These are phyloP conservation scores for Stenotaenia linearis DNA, from an alignment of 2,888 invertebrate species.

Conservation along the genomic window DNA sequence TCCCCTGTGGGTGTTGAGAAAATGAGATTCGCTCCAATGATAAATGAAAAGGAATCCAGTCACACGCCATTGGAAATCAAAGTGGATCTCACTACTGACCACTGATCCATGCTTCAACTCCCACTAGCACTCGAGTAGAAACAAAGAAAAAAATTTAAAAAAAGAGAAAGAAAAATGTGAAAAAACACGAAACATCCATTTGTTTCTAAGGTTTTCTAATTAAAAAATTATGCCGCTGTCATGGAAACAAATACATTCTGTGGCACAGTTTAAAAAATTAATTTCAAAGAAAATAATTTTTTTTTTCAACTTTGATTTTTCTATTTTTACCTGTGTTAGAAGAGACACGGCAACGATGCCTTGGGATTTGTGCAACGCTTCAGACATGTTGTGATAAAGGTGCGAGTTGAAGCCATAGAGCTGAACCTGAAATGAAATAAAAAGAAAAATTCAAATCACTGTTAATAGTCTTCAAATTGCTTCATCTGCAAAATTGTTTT, in stretches of 20 bases:
- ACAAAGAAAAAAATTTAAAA: not conserved
- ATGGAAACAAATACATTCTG: not conserved
- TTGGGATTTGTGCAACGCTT: conserved; percentile 93
- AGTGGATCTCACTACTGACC: not conserved
- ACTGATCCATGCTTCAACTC: not conserved
- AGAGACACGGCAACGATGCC: conserved; percentile 91
- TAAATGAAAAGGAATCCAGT: not conserved
- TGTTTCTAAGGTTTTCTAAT: not conserved
- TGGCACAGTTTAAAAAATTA: not conserved
- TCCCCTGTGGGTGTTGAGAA: not conserved
- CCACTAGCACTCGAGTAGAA: not conserved
- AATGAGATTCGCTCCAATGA: not conserved
- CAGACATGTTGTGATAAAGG: conserved; percentile 91
- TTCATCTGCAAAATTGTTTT: too few relatives aligned
- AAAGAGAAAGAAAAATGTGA: not conserved
- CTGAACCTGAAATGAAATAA: conserved; percentile 68
- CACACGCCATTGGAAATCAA: not conserved
- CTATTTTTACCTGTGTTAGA: conserved; percentile 78
- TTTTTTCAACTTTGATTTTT: not conserved
- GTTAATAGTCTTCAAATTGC: not conserved
- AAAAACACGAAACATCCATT: not conserved
- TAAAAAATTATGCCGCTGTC: not conserved
- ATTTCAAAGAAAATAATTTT: not conserved
- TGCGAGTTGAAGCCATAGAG: conserved; percentile 95
- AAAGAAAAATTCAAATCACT: conserved; percentile 15